Evolutionary conservation across 1,140 invertebrate species (phyloP).

Genomic region (Hylaeus volcanicus): DNA sequence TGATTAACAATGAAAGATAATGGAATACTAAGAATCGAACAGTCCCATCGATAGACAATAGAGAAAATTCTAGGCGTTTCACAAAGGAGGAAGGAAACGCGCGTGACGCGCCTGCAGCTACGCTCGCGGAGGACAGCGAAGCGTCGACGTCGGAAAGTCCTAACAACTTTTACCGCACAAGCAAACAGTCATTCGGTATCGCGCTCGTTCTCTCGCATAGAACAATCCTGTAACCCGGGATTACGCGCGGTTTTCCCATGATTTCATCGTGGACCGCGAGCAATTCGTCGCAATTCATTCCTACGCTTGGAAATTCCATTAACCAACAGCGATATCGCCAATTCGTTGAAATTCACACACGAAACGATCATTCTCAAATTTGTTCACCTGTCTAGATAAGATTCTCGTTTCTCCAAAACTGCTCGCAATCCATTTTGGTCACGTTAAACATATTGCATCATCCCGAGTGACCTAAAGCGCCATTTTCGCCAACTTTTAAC

Average conservation of each 20-base stretch:
- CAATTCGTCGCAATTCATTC: neutral
- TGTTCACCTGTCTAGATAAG: too few relatives aligned
- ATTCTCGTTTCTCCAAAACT: too few relatives aligned
- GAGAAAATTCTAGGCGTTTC: neutral
- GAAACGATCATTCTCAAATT: neutral
- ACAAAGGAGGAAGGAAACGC: constrained; percentile 5
- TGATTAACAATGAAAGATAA: neutral
- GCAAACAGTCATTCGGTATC: constrained; percentile 45
- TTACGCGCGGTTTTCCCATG: constrained; percentile 53
- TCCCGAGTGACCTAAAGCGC: too few relatives aligned
- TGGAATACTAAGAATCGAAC: neutral
- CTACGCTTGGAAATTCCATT: constrained; percentile 23
- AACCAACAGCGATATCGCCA: neutral
- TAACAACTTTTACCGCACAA: constrained; percentile 49
- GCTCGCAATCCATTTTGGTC: too few relatives aligned
- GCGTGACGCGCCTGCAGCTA: neutral
- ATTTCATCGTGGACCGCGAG: constrained; percentile 46
- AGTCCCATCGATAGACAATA: neutral
- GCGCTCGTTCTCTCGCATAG: neutral
- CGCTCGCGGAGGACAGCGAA: constrained; percentile 1
- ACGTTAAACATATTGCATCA: too few relatives aligned
- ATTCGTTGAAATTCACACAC: neutral
- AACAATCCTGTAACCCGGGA: constrained; percentile 35
- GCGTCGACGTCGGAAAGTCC: constrained; percentile 45
- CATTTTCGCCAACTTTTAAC: too few relatives aligned